These are phyloP conservation scores for Proisotoma minuta DNA, from an alignment of 2,888 invertebrate species.

Conservation along the genomic window DNA sequence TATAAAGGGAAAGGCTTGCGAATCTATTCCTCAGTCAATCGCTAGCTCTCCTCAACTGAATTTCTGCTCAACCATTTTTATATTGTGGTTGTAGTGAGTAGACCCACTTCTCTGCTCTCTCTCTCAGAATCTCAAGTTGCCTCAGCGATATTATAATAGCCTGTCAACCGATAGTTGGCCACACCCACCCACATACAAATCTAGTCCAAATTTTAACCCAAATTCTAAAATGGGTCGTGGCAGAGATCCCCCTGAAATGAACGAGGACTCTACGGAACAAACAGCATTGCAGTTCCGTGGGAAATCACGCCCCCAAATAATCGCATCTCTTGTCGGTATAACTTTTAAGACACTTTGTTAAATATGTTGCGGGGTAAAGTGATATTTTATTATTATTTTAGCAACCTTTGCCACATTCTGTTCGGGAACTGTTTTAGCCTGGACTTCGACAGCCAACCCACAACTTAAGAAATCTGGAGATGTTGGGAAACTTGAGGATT, in stretches of 20 bases:
- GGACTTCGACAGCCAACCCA: conserved; percentile 59
- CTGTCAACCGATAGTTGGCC: too few relatives aligned
- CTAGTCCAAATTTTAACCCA: neutral
- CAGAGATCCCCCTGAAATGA: neutral
- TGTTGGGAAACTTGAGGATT: conserved; percentile 52
- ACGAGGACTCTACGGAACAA: neutral
- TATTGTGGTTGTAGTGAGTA: too few relatives aligned
- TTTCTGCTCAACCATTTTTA: too few relatives aligned
- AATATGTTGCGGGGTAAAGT: neutral
- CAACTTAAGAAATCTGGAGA: conserved; percentile 49
- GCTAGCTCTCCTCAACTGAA: too few relatives aligned
- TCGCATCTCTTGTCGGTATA: conserved; percentile 65
- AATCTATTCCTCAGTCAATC: too few relatives aligned
- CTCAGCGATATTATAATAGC: too few relatives aligned
- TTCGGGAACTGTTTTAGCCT: conserved; percentile 68
- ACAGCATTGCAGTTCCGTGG: conserved; percentile 5
- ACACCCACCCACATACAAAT: too few relatives aligned
- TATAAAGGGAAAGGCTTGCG: too few relatives aligned
- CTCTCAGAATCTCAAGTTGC: too few relatives aligned
- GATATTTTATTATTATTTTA: conserved; percentile 48
- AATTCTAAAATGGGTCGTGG: conserved; percentile 1
- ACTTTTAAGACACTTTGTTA: neutral
- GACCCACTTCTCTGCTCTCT: too few relatives aligned
- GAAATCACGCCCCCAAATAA: conserved; percentile 61
- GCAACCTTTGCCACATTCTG: conserved; percentile 74